Conservation (phyloP, 2,888 invertebrate species). For the Chrysolina haemoptera region DNA sequence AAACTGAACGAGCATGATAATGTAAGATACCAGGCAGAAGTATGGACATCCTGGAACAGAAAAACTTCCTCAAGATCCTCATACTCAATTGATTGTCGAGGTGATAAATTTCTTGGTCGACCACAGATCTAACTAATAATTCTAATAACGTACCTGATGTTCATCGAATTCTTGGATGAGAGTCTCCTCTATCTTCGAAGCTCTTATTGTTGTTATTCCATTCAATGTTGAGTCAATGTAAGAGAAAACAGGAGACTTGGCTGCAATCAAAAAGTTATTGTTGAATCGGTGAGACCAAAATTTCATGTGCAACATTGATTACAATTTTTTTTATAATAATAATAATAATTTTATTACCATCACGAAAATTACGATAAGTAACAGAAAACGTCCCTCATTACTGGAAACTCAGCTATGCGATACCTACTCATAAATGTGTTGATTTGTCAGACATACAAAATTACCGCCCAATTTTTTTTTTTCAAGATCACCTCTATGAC, state of each 20-base stretch:
- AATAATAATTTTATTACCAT: too few species aligned
- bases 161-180: conserved; percentile 55
- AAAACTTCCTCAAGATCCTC: not conserved
- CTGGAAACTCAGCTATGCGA: too few species aligned
- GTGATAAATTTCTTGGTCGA: not conserved
- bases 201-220: conserved; percentile 56
- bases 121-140: too few species aligned
- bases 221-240: conserved; percentile 53
- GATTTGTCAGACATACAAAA: too few species aligned
- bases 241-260: conserved; percentile 58
- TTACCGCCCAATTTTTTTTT: too few species aligned
- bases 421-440: too few species aligned
- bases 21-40: conserved; percentile 76
- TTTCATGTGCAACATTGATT: too few species aligned
- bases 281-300: too few species aligned
- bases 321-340: too few species aligned
- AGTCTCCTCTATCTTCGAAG: conserved; percentile 49
- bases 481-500: too few species aligned
- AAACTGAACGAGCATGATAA: conserved; percentile 76
- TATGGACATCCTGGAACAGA: conserved; percentile 70
- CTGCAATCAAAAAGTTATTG: conserved; percentile 44
- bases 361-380: too few species aligned
- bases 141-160: conserved; percentile 51
- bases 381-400: too few species aligned
- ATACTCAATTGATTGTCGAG: not conserved